These are phyloP conservation scores for Drosophila engyochracea DNA, from an alignment of 2,888 invertebrate species.

Conservation along the genomic window DNA sequence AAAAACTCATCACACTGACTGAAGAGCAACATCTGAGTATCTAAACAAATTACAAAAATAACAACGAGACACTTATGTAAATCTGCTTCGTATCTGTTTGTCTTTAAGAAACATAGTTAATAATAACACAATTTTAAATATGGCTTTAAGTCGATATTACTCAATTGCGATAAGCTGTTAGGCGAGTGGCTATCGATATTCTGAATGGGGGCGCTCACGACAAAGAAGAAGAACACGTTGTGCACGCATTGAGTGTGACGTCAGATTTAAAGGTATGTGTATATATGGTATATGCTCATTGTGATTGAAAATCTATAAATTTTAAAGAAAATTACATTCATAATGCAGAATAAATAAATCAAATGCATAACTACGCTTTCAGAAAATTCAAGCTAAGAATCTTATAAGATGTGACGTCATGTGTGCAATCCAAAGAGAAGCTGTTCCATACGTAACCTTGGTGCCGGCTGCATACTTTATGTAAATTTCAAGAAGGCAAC, in stretches of 20 bases:
- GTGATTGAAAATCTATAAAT: background rate
- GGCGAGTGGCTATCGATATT: slow-evolving; percentile 10
- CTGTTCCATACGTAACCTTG: slow-evolving; percentile 25
- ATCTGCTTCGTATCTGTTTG: background rate
- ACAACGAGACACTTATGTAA: background rate
- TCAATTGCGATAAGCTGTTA: background rate
- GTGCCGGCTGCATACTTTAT: background rate
- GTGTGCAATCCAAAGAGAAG: background rate
- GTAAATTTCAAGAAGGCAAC: slow-evolving; percentile 15
- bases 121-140: slow-evolving; percentile 7
- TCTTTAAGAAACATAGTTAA: background rate
- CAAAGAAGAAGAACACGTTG: background rate
- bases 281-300: background rate
- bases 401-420: slow-evolving; percentile 32
- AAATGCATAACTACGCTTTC: background rate
- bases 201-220: background rate
- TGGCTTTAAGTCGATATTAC: background rate
- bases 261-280: background rate
- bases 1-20: background rate
- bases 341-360: background rate
- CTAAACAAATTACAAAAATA: background rate
- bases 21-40: background rate
- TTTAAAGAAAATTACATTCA: background rate
- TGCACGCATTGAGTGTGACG: background rate
- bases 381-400: background rate